Conservation (phyloP, 2,888 invertebrate genomes). For the Lycia hirtaria region DNA sequence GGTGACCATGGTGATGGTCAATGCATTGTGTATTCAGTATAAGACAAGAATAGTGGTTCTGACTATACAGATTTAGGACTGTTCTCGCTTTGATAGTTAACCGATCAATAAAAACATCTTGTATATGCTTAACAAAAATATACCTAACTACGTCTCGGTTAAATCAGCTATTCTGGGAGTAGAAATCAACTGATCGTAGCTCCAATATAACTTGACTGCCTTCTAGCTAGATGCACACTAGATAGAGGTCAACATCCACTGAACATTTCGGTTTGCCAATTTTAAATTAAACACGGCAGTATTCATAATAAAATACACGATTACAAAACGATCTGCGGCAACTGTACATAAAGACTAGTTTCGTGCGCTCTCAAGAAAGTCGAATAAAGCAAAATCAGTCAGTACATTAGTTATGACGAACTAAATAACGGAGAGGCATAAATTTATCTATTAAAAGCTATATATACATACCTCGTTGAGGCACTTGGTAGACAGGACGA, state of each 20-base stretch:
- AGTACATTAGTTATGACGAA: constrained; percentile 41
- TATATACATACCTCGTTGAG: constrained; percentile 75
- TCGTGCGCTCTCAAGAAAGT: constrained; percentile 38
- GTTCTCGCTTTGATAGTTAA: constrained; percentile 10
- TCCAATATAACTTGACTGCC: neutral
- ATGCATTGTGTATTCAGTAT: too few relatives aligned
- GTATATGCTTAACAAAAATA: constrained; percentile 79
- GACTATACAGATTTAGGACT: constrained; percentile 34
- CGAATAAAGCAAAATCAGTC: constrained; percentile 31
- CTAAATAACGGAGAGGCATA: constrained; percentile 63
- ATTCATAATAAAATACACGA: constrained; percentile 61
- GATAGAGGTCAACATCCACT: neutral
- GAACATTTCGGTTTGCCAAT: neutral
- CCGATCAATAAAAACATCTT: constrained; percentile 36
- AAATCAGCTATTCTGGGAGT: constrained; percentile 50
- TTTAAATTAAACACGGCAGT: neutral
- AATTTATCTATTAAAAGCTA: constrained; percentile 74
- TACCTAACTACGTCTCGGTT: constrained; percentile 70
- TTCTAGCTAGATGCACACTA: neutral
- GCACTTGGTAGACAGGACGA: constrained; percentile 65
- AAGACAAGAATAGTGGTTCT: too few relatives aligned
- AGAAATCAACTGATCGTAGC: neutral
- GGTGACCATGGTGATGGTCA: too few relatives aligned
- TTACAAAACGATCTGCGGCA: constrained; percentile 72
- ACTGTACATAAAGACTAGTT: constrained; percentile 74